Base-by-base conservation (phyloP, 2,888 invertebrate species). In the Lysandra coridon region DNA sequence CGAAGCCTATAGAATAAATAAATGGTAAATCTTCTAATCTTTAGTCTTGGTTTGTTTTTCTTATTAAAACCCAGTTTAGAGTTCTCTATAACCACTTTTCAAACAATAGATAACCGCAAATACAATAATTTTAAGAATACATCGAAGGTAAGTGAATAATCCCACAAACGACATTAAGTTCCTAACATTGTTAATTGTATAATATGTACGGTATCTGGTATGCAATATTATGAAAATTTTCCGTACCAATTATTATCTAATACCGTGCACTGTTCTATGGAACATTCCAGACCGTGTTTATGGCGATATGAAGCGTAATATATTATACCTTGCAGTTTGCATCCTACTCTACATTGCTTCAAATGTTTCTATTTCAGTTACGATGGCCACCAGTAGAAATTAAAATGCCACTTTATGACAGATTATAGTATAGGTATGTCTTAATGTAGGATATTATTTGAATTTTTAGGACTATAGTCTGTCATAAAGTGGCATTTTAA, bases 161-260 rank as follows among this genome's bases (percentile, higher is more conserved):
- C n/a, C 53, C 17, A 10, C 78, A 37, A 37, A n/a, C n/a, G 73
- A 73, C 73, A 49, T 74, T 74, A 4, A 57, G 49, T 30, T 30
- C 1, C 14, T 14, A 49, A 75, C 53, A 57, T 5, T 76, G 76
- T 76, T 57, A 75, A 33, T 75, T 37, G 74, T 74, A 10, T 74
- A 53, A 49, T 76, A 57, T 53, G 53, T 30, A 4, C 30, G 57
- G 12, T 12, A 76, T 57, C 33, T 37, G 17, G 17, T 37, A 69
- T 33, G 69, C 33, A 17, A 53, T 57, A 76, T 76, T 30, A 49
- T 76, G 30, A 76, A 53, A 53, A 57, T 76, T 74, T 73, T 76
- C 76, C 76, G 53, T 33, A 53, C 14, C 49, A 17, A 33, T 76
- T 76, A 30, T 12, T 49, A 49, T 76, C 33, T 12, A 57, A 57